phyloP scores from a whole-genome alignment of 2,113 vertebrate species.

The Psilopogon haemacephalus region DNA sequence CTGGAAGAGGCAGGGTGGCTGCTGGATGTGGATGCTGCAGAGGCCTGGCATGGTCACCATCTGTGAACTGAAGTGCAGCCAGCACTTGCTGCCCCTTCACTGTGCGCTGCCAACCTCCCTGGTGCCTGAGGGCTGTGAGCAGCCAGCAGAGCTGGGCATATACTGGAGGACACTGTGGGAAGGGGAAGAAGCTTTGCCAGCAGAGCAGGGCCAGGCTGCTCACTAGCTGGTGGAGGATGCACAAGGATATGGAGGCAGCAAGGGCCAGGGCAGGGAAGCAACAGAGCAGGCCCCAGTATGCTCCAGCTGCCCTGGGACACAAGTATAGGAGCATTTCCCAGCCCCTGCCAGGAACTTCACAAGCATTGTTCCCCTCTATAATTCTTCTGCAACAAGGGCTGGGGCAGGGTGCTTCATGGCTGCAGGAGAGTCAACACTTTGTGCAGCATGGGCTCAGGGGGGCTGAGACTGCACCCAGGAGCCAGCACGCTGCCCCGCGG shows the following conservation, averaged over 20 bases:
- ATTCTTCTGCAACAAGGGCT: neutral
- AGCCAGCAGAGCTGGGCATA: neutral
- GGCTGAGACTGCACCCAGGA: no score
- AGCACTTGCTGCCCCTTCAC: neutral
- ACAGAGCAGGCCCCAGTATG: neutral
- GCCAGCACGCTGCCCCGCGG: rapidly evolving
- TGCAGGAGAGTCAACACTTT: neutral
- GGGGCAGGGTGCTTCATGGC: rapidly evolving
- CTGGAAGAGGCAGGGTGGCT: neutral
- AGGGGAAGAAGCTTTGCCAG: neutral
- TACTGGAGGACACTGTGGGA: neutral
- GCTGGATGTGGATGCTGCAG: neutral
- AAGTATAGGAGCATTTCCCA: neutral
- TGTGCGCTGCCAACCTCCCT: neutral
- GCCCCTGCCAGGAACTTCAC: neutral
- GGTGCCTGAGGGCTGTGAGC: neutral
- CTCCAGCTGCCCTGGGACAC: neutral
- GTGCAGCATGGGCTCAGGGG: rapidly evolving
- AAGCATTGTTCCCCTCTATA: no score
- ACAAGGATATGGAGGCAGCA: rapidly evolving
- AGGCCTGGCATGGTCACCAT: rapidly evolving
- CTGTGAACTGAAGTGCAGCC: neutral
- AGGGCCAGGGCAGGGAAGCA: neutral
- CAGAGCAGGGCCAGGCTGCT: neutral
- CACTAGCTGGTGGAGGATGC: neutral